Percentiles rank a stretch among this genome's conserved stretches.
phyloP scores from a whole-genome alignment of 2,113 vertebrate species.

The Tenebrosternarchus preto region DNA sequence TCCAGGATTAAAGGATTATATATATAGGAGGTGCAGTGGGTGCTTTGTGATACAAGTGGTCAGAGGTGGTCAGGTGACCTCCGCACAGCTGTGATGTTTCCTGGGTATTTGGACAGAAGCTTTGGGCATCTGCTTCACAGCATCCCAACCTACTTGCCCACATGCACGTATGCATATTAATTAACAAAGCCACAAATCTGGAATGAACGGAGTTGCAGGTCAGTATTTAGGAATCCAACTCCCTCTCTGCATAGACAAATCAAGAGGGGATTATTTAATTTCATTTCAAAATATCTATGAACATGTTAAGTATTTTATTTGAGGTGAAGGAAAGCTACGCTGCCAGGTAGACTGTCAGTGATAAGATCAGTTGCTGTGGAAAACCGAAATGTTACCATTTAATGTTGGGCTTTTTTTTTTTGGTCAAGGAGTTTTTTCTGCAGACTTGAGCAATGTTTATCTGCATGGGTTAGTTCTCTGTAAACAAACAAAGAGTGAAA shows the following conservation, averaged over 20 bases:
- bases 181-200: background rate
- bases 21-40: slow-evolving; percentile 22
- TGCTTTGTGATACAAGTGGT: slow-evolving; percentile 40
- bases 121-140: background rate
- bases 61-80: slow-evolving; percentile 48
- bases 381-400: background rate
- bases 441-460: background rate
- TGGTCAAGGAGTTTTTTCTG: background rate
- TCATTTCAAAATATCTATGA: background rate
- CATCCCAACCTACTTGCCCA: too few species aligned
- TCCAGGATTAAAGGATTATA: slow-evolving; percentile 53
- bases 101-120: background rate
- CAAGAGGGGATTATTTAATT: background rate
- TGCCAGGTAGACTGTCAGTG: background rate
- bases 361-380: background rate
- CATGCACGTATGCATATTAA: too few species aligned
- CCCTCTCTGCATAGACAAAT: background rate
- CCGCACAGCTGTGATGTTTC: slow-evolving; percentile 20
- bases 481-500: background rate
- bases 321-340: background rate
- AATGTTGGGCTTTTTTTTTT: background rate
- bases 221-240: background rate
- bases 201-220: background rate
- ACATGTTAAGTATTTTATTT: background rate
- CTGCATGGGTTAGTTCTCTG: background rate